These are phyloP conservation scores for Galendromus occidentalis DNA, from an alignment of 1,140 invertebrate genomes.

Conservation along the genomic window DNA sequence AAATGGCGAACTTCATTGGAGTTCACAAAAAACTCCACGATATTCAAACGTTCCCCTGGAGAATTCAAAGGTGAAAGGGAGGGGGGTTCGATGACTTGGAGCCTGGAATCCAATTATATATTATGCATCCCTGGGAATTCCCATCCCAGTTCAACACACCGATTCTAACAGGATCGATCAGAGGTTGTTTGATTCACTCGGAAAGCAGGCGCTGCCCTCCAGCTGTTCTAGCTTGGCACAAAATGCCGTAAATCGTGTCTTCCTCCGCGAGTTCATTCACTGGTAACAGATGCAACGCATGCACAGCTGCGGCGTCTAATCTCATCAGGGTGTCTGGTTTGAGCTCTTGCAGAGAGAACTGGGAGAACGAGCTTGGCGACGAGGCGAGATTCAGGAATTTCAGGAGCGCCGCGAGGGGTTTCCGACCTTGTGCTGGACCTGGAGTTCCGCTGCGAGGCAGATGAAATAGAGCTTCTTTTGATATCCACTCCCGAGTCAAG, in stretches of 20 bases:
- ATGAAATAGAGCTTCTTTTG: too few species aligned
- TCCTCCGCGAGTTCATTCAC: conserved; percentile 26
- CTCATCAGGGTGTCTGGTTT: conserved; percentile 12
- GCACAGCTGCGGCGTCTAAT: conserved; percentile 41
- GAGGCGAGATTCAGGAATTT: conserved; percentile 53
- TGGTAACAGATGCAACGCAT: conserved; percentile 57
- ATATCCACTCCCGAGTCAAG: too few species aligned
- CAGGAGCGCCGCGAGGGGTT: conserved; percentile 49
- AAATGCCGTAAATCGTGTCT: conserved; percentile 45
- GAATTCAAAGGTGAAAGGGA: background rate
- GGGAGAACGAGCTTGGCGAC: conserved; percentile 12
- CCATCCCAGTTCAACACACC: too few species aligned
- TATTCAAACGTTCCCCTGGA: conserved; percentile 59
- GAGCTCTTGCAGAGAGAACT: conserved; percentile 5
- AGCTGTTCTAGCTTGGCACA: conserved; percentile 70
- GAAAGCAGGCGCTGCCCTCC: conserved; percentile 56
- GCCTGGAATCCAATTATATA: too few species aligned
- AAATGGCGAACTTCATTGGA: conserved; percentile 45
- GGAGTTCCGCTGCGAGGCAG: conserved; percentile 23
- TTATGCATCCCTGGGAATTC: too few species aligned
- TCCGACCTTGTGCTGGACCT: conserved; percentile 44
- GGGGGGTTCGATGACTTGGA: too few species aligned
- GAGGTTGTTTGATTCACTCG: conserved; percentile 78
- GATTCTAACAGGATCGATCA: conserved; percentile 43
- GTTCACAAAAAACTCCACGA: conserved; percentile 54